Conservation (phyloP, 2,888 invertebrate genomes). For the Hetaerina titia region DNA sequence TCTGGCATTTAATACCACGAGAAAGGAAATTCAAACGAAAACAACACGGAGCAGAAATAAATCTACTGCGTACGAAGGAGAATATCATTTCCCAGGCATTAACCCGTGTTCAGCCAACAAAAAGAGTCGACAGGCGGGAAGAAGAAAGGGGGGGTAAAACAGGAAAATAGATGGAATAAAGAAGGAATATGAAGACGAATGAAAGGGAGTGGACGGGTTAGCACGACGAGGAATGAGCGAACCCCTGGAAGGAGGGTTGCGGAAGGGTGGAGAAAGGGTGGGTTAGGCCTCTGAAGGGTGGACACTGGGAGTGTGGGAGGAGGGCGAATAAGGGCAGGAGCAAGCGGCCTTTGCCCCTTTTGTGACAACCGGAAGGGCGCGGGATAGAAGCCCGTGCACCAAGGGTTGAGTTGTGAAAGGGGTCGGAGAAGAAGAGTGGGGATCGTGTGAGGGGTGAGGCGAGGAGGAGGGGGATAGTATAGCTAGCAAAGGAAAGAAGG, state of each 20-base stretch:
- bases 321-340: conserved; percentile 68
- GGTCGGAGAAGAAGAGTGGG: conserved; percentile 47
- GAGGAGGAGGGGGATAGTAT: background rate
- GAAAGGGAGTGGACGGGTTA: background rate
- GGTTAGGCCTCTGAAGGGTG: background rate
- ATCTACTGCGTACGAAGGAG: background rate
- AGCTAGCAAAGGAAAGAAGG: background rate
- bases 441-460: conserved; percentile 34
- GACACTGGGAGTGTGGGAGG: background rate
- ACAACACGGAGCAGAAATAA: background rate
- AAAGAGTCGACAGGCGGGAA: background rate
- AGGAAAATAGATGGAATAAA: conserved; percentile 16
- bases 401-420: conserved; percentile 59
- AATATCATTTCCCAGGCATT: background rate
- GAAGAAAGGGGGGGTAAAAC: background rate
- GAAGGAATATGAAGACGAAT: conserved; percentile 36
- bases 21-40: background rate
- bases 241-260: too few relatives aligned
- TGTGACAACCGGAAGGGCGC: conserved; percentile 66
- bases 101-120: background rate
- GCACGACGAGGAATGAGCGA: background rate
- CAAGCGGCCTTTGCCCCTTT: conserved; percentile 65
- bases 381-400: conserved; percentile 29
- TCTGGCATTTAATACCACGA: too few relatives aligned
- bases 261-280: background rate